Percentiles rank a stretch among this genome's conserved stretches.
Evolutionary conservation across 35 echinoderm and acorn worm genomes (phyloP).

Genomic region (Anneissia japonica): DNA sequence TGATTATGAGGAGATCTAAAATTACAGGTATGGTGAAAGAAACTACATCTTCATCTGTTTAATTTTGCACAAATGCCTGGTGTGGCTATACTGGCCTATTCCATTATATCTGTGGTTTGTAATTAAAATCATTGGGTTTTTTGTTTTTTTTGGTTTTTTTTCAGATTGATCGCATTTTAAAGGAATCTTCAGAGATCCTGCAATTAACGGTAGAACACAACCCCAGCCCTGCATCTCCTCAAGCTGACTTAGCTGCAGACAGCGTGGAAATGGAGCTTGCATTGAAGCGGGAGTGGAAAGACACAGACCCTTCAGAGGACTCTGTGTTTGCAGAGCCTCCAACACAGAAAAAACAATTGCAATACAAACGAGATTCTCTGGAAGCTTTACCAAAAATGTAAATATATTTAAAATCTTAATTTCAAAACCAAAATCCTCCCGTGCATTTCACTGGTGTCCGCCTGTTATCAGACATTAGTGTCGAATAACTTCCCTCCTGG

Average conservation of each 20-base stretch:
- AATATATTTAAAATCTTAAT: neutral
- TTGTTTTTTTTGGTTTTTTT: neutral
- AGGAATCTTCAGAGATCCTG: constrained; percentile 49
- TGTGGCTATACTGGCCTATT: no score
- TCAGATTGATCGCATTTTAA: constrained; percentile 69
- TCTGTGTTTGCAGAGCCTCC: neutral
- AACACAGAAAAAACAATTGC: neutral
- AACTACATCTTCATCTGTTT: no score
- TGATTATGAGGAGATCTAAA: no score
- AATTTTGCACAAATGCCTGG: no score
- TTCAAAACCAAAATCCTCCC: no score
- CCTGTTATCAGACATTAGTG: no score
- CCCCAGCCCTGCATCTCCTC: neutral
- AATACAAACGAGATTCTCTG: neutral
- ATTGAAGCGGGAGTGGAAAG: neutral
- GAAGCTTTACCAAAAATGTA: neutral
- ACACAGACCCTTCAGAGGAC: neutral
- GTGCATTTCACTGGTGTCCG: no score
- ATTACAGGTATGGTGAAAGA: no score
- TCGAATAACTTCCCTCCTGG: no score
- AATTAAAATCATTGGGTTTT: neutral
- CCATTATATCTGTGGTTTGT: neutral
- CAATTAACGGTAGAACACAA: constrained; percentile 78
- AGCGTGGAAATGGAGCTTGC: constrained; percentile 1
- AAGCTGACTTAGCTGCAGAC: neutral